Conservation (phyloP, 2,113 vertebrate species). For the Phoxinus phoxinus region DNA sequence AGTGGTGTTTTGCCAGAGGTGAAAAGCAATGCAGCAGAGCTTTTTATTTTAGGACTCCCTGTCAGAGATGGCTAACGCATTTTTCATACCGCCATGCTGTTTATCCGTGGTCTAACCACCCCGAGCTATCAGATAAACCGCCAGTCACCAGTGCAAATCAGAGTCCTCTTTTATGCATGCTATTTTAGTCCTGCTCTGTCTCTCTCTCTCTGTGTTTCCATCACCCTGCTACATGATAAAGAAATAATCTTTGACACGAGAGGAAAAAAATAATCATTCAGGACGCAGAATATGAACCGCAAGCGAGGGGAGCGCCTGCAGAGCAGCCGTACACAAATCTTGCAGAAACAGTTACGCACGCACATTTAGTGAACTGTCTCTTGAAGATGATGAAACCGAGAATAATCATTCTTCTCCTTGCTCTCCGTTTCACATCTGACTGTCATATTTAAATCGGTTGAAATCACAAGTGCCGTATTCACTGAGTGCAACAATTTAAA, state of each 20-base stretch:
- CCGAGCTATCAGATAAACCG: slow-evolving; percentile 75
- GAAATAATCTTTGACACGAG: slow-evolving; percentile 70
- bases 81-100: slow-evolving; percentile 72
- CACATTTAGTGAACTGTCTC: slow-evolving; percentile 19
- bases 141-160: slow-evolving; percentile 72
- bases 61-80: slow-evolving; percentile 65
- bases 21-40: slow-evolving; percentile 53
- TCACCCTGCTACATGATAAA: slow-evolving; percentile 66
- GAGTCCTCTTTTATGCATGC: slow-evolving; percentile 70
- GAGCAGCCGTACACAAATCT: slow-evolving; percentile 27
- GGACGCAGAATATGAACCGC: slow-evolving; percentile 62
- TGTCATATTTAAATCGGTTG: background rate
- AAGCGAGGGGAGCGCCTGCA: slow-evolving; percentile 24
- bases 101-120: slow-evolving; percentile 72
- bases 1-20: slow-evolving; percentile 26
- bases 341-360: slow-evolving; percentile 18
- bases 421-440: background rate
- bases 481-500: background rate
- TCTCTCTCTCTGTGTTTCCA: background rate
- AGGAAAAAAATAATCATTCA: slow-evolving; percentile 70
- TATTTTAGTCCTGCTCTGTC: slow-evolving; percentile 61
- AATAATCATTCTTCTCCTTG: slow-evolving; percentile 9
- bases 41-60: slow-evolving; percentile 63
- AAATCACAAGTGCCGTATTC: slow-evolving; percentile 4
- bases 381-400: slow-evolving; percentile 7